Base-by-base conservation (phyloP, 2,797 vertebrate species). In the Paramormyrops hopkinsi region DNA sequence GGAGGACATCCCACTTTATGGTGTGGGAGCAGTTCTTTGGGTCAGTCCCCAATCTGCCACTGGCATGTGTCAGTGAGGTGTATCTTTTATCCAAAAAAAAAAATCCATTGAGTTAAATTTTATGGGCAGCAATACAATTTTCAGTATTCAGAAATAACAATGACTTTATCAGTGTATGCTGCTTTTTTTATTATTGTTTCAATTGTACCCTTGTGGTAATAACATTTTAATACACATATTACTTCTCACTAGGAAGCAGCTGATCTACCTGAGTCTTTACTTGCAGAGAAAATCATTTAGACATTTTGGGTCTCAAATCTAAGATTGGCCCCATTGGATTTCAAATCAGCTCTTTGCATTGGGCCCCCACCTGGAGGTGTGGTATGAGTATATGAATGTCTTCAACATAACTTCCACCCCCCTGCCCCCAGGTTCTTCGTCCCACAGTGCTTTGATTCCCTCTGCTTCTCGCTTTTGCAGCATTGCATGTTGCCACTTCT, bases 301-400 rank as follows among this genome's bases (percentile, higher is more conserved):
- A 62, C 51, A 88, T 93, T 93, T 91, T 93, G 94, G 93, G 92
- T 95, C 94, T 92, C 93, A 92, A 91, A 93, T 95, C 95, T 93
- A 94, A 94, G 94, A 95, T 96, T 95, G 94, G 92, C 93, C 94
- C 93, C 90, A 95, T 95, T 96, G 91, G 94, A 95, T 95, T 96
- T 96, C 94, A 95, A 94, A 95, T 95, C 96, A 8, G 48, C 50
- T 25, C 48, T 53, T 53, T 85, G 83, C 83, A 25, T 22, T 53
- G n/a, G 48, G 22, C 33, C 84, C 51, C 51, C 48, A 56, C 51
- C 6, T 86, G 84, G 51, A 33, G 29, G 29, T 86, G 85, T 86
- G 85, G 85, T 54, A 54, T 86, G 85, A 59, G 85, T 54, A 50
- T 33, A 59, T 56, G 51, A 62, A 59, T 17, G 29, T 51, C 22